phyloP scores from a whole-genome alignment of 2,888 invertebrate species.

The Eurytoma adleriae region DNA sequence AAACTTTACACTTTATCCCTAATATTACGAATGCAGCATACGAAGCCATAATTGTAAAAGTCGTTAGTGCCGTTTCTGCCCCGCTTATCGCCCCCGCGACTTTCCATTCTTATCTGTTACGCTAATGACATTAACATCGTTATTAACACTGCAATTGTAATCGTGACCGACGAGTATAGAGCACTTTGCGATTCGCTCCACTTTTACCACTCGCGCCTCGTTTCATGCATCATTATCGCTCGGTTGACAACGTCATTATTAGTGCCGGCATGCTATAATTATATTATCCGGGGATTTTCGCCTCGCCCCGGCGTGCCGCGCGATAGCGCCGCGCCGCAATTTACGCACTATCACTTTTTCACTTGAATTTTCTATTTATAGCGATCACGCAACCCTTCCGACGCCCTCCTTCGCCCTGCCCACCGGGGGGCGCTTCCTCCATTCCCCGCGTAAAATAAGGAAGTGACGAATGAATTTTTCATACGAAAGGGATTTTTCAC shows the following conservation, averaged over 20 bases:
- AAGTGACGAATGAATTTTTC: background rate
- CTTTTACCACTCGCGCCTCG: slow-evolving; percentile 5
- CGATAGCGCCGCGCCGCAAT: slow-evolving; percentile 3
- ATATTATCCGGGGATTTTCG: slow-evolving; percentile 13
- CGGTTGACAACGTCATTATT: slow-evolving; percentile 32
- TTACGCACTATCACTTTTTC: slow-evolving; percentile 21
- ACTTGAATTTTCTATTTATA: slow-evolving; percentile 19
- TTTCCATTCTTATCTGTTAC: slow-evolving; percentile 13
- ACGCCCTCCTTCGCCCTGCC: too few relatives aligned
- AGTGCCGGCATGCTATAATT: slow-evolving; percentile 25
- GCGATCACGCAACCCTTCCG: slow-evolving; percentile 3
- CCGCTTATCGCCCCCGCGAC: background rate
- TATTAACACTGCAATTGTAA: slow-evolving; percentile 9
- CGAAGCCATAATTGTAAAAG: background rate
- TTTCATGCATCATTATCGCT: slow-evolving; percentile 17
- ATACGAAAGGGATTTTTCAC: background rate
- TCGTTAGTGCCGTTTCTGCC: background rate
- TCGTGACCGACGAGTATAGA: background rate
- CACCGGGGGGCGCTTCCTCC: background rate
- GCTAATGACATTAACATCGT: background rate
- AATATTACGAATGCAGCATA: too few relatives aligned
- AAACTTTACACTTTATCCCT: too few relatives aligned
- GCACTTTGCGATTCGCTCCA: slow-evolving; percentile 14
- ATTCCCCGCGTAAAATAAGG: background rate
- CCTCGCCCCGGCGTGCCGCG: background rate